Percentiles rank a stretch among this genome's conserved stretches.
These are phyloP conservation scores for Tipula unca DNA, from an alignment of 2,888 invertebrate species.

Conservation along the genomic window DNA sequence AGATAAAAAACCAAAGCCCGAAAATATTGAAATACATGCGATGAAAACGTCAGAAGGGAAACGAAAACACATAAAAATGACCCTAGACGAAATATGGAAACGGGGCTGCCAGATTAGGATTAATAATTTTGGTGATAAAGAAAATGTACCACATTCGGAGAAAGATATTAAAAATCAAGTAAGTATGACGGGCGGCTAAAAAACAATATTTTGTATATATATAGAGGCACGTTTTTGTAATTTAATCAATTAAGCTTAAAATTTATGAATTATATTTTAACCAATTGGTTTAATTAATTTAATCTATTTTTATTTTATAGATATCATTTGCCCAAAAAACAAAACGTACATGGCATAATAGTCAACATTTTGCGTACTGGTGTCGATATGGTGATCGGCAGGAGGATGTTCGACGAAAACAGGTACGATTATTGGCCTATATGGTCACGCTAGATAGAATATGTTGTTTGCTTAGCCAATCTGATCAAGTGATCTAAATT, in stretches of 20 bases:
- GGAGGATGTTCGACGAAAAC: slow-evolving; percentile 58
- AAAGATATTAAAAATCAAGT: slow-evolving; percentile 62
- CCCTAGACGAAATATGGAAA: slow-evolving; percentile 59
- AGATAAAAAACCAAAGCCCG: slow-evolving; percentile 67
- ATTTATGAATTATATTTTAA: background rate
- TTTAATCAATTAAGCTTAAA: background rate
- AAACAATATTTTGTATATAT: background rate
- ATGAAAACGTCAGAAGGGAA: slow-evolving; percentile 45
- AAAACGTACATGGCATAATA: slow-evolving; percentile 41
- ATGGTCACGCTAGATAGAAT: too few relatives aligned
- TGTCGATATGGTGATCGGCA: slow-evolving; percentile 62
- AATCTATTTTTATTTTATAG: slow-evolving; percentile 27
- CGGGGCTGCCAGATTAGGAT: slow-evolving; percentile 59
- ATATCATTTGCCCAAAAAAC: slow-evolving; percentile 40
- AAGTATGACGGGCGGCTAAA: slow-evolving; percentile 28
- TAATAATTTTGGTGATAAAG: slow-evolving; percentile 64
- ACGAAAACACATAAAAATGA: slow-evolving; percentile 52
- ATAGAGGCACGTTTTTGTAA: too few relatives aligned
- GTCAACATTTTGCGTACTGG: slow-evolving; percentile 62
- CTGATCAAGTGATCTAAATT: background rate
- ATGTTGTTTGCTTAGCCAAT: too few relatives aligned
- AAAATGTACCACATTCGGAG: slow-evolving; percentile 56
- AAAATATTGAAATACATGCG: slow-evolving; percentile 60
- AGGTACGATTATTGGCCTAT: slow-evolving; percentile 48
- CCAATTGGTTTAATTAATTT: background rate